These are phyloP conservation scores for Rissa tridactyla DNA, from an alignment of 2,113 vertebrate species.

Conservation along the genomic window DNA sequence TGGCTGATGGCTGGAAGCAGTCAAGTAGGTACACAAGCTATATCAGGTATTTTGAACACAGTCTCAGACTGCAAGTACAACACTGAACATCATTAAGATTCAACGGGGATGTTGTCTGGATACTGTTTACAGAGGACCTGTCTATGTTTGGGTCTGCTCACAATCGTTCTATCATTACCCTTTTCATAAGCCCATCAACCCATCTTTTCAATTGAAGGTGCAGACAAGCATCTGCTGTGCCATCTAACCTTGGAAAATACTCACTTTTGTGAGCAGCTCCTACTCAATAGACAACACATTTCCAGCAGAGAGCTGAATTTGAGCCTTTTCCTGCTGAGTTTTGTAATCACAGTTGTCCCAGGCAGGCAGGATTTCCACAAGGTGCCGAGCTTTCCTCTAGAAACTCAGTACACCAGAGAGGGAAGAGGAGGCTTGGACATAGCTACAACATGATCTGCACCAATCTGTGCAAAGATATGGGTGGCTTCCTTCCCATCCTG, in stretches of 20 bases:
- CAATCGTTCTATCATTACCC: neutral
- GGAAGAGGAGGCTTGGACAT: neutral
- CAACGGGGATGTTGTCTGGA: neutral
- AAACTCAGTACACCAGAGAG: neutral
- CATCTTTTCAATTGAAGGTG: neutral
- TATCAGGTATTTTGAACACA: neutral
- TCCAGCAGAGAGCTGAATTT: neutral
- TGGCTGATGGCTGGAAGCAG: neutral
- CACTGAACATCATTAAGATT: neutral
- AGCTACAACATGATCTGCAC: neutral
- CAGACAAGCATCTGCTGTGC: neutral
- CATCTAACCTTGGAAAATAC: neutral
- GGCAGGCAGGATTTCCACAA: neutral
- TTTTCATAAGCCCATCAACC: neutral
- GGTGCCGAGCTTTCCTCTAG: neutral
- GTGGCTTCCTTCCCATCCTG: neutral
- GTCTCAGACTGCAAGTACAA: neutral
- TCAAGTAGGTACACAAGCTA: neutral
- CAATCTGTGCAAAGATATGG: neutral
- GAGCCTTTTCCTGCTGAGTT: neutral
- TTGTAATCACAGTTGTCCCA: neutral
- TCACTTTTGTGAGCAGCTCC: neutral
- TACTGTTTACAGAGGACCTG: neutral
- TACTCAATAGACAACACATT: neutral
- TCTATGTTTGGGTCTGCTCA: neutral